Evolutionary conservation across 2,888 invertebrate species (phyloP).

Genomic region (Volucella inanis): DNA sequence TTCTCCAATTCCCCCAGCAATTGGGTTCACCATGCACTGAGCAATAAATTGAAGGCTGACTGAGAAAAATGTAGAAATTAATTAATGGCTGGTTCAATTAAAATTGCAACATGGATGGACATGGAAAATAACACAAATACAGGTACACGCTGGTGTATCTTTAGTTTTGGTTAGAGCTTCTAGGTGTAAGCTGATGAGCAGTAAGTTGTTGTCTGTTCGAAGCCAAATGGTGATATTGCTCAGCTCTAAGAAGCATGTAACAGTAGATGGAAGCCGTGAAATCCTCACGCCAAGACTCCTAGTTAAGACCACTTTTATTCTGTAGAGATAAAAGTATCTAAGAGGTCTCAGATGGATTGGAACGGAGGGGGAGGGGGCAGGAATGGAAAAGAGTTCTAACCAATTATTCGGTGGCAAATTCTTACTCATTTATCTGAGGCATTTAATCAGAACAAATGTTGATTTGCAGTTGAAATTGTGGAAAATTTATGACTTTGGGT

Average conservation of each 20-base stretch:
- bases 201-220: conserved; percentile 56
- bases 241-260: neutral
- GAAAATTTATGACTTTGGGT: conserved; percentile 29
- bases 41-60: conserved; percentile 72
- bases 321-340: neutral
- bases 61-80: conserved; percentile 79
- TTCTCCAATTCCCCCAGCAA: neutral
- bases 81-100: conserved; percentile 83
- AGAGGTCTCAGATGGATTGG: conserved; percentile 50
- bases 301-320: too few relatives aligned
- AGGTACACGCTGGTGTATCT: conserved; percentile 29
- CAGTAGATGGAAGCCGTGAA: conserved; percentile 40
- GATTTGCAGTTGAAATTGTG: conserved; percentile 42
- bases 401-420: conserved; percentile 79
- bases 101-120: conserved; percentile 82
- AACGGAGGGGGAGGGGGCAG: conserved; percentile 59
- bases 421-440: conserved; percentile 41
- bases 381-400: conserved; percentile 80
- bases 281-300: conserved; percentile 32
- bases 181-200: conserved; percentile 67
- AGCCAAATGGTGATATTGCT: conserved; percentile 21
- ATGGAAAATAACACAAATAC: conserved; percentile 73
- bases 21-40: conserved; percentile 22
- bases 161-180: conserved; percentile 30
- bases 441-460: conserved; percentile 57